Percentiles rank a stretch among this genome's conserved stretches.
Conservation (phyloP, 2,113 vertebrate species). For the Aptenodytes patagonicus region DNA sequence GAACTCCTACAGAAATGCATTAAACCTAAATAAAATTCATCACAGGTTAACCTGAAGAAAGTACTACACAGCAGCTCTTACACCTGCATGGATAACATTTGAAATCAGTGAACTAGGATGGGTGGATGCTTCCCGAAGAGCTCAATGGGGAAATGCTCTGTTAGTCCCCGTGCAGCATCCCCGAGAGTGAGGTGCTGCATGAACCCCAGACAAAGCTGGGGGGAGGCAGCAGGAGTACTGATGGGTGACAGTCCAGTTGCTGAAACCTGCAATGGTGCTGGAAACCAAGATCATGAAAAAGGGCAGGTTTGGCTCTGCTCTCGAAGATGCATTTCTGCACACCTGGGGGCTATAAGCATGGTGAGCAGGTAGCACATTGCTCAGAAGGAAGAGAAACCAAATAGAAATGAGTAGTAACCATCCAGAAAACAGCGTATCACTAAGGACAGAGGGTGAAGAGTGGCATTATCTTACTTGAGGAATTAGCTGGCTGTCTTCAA, state of each 20-base stretch:
- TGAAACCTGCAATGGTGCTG: background rate
- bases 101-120: background rate
- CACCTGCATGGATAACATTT: fast-evolving
- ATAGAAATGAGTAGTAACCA: background rate
- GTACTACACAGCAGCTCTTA: background rate
- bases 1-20: background rate
- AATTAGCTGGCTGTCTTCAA: background rate
- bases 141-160: fast-evolving
- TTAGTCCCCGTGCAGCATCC: fast-evolving
- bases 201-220: too few relatives aligned
- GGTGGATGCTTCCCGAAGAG: background rate
- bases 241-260: background rate
- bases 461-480: background rate
- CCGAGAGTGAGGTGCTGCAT: fast-evolving
- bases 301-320: background rate
- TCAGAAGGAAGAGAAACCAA: background rate
- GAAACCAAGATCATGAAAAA: background rate
- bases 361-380: fast-evolving
- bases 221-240: background rate
- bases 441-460: background rate
- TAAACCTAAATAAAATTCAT: background rate
- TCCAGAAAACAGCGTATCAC: background rate
- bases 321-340: background rate
- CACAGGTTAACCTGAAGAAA: background rate
- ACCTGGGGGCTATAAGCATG: fast-evolving